Evolutionary conservation across 92 coral and sea anemone genomes (phyloP), one percentile per base, ranked within the genome.

Genomic region (Anthopleura xanthogrammica): DNA sequence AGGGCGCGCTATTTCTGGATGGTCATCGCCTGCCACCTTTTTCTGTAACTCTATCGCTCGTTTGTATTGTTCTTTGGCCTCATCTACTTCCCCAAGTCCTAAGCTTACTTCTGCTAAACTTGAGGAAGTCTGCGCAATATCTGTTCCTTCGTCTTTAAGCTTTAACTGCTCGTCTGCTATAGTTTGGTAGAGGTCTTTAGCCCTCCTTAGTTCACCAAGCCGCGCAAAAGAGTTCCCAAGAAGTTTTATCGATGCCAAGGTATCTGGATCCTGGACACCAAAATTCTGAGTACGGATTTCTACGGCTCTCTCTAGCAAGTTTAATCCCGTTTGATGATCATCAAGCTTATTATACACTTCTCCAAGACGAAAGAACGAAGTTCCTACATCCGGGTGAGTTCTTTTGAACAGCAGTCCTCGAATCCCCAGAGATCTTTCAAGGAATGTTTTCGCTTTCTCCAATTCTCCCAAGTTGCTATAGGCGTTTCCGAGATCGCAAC

Each of bases 141-240:
- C 79, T 55, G 73, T 23, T 8, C 22, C 58, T 12, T 43, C 52
- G 50, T 48, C 86, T 55, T 16, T 19, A 57, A 83, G 75, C 73
- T 83, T 75, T 12, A 40, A 24, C 57, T 83, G 86, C 76, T 52
- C 86, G 48, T 73, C 79, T 1, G 66, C 72, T 17, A 83, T 80
- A 73, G 72, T 75, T 56, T 83, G 79, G 56, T 55, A 83, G 36
- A 83, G 22, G 22, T 73, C 77, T 57, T 60, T 83, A 12, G 86
- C 86, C 41, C 64, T 54, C 11, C 12, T 52, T 8, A 83, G 46
- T 52, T 58, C 55, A 17, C 86, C 86, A 75, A 83, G 86, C 2
- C 86, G 86, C 19, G 80, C 86, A 36, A 73, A 75, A 77, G 86
- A 83, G 72, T 83, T 39, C 14, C 86, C 86, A 83, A 83, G 86